Base-by-base conservation (phyloP, 2,113 vertebrate genomes). In the Pollimyrus isidori region DNA sequence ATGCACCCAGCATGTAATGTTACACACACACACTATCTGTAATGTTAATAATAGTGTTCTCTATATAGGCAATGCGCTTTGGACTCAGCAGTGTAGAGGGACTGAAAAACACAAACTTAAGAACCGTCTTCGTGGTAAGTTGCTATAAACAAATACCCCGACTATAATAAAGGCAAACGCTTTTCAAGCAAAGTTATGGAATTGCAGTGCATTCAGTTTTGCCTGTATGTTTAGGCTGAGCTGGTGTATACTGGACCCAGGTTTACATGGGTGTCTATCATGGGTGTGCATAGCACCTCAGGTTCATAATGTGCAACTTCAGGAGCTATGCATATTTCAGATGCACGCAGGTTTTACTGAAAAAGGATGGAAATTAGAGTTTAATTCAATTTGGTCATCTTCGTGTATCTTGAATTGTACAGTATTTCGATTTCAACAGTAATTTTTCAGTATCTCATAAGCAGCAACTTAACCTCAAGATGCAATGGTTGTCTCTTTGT, bases 41-140 rank as follows among this genome's bases (percentile, higher is more conserved):
- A 80, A 80, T 19, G 21, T 0, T 15, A 82, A 82, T 84, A 46
- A 84, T 84, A 46, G 82, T 48, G 10, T 56, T 87, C 13, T 87
- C 13, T 30, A 9, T 19, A 42, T 76, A 94, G 93, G 94, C 19
- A 1, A 96, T 96, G 95, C 92, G 86, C 85, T 88, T 93, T 92
- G 93, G 92, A 86, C 89, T 92, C 9, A 90, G 89, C 21, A 3
- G 90, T 88, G 89, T 90, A 89, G 91, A 93, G n/a, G 88, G 91
- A 1, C 88, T 94, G 87, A 91, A 85, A 46, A 91, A 91, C 91
- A 93, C 91, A 91, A 92, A 93, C 26, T 69, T 94, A 5, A 95
- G 91, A 91, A 88, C 91, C 76, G 86, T 94, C 35, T 35, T 92
- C 89, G 88, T 93, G 94, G 95, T 95, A 92, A 94, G 95, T 53